These are phyloP conservation scores for Bombus superbus DNA, from an alignment of 1,140 invertebrate species.

Conservation along the genomic window DNA sequence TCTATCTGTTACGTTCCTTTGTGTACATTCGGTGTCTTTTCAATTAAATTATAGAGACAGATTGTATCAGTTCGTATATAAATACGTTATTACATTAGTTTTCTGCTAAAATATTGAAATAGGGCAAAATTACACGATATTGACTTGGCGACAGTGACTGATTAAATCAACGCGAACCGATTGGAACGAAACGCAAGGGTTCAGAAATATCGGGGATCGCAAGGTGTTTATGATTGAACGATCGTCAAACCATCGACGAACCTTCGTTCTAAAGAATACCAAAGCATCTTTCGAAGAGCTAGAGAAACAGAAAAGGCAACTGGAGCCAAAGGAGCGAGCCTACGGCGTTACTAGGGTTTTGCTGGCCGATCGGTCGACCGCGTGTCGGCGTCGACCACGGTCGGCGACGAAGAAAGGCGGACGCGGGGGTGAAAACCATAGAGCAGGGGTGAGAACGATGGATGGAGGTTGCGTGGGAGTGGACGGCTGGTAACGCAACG, in stretches of 20 bases:
- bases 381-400: constrained; percentile 27
- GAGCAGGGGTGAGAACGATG: constrained; percentile 66
- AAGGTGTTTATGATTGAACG: not conserved
- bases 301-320: not conserved
- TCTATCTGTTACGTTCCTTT: too few species aligned
- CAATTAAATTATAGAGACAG: too few species aligned
- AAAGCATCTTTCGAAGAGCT: not conserved
- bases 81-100: too few species aligned
- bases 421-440: constrained; percentile 44
- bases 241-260: not conserved
- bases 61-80: too few species aligned
- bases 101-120: too few species aligned
- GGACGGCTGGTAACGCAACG: constrained; percentile 81
- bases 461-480: constrained; percentile 77
- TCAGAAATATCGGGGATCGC: too few species aligned
- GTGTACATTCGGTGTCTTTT: too few species aligned
- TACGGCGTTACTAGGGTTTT: constrained; percentile 15
- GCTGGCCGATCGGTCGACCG: constrained; percentile 21
- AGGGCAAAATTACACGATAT: too few species aligned
- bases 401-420: constrained; percentile 16
- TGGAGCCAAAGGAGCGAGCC: constrained; percentile 5
- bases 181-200: too few species aligned
- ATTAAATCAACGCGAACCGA: too few species aligned
- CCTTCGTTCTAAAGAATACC: not conserved
- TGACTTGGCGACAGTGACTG: too few species aligned